phyloP scores from a whole-genome alignment of 2,113 vertebrate species.

The Passerina amoena region DNA sequence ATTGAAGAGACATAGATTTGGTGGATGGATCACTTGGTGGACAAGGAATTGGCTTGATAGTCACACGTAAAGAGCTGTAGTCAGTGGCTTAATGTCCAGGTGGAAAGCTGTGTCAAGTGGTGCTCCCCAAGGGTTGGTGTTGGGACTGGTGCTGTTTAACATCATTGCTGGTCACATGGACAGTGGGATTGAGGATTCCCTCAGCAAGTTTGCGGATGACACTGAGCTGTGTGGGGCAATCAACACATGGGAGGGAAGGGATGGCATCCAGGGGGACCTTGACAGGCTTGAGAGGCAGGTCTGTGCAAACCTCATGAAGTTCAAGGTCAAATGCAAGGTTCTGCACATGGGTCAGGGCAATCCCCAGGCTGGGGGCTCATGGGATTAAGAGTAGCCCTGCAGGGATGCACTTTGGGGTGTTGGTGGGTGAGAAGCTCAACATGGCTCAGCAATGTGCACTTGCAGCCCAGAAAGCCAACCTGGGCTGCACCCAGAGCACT shows the following conservation, averaged over 20 bases:
- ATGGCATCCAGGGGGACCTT: background rate
- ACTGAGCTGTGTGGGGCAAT: background rate
- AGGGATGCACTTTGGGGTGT: background rate
- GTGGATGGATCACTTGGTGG: background rate
- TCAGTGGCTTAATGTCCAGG: background rate
- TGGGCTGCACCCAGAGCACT: background rate
- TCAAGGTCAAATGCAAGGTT: background rate
- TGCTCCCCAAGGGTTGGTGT: background rate
- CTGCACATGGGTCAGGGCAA: background rate
- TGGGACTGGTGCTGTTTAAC: background rate
- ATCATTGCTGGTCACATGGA: background rate
- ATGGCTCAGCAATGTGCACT: background rate
- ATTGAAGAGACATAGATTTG: background rate
- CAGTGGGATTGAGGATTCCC: background rate
- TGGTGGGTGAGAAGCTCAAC: background rate
- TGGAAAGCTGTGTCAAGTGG: background rate
- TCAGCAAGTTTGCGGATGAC: background rate
- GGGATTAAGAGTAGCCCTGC: background rate
- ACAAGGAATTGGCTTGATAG: background rate
- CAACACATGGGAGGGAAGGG: background rate
- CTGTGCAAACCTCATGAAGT: background rate
- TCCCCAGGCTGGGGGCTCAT: background rate
- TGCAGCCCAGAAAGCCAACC: background rate
- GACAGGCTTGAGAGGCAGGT: background rate
- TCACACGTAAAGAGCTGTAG: background rate